Percentiles rank a stretch among this genome's conserved stretches.
These are phyloP conservation scores for Spisula solida DNA, from an alignment of 2,888 invertebrate genomes.

Conservation along the genomic window DNA sequence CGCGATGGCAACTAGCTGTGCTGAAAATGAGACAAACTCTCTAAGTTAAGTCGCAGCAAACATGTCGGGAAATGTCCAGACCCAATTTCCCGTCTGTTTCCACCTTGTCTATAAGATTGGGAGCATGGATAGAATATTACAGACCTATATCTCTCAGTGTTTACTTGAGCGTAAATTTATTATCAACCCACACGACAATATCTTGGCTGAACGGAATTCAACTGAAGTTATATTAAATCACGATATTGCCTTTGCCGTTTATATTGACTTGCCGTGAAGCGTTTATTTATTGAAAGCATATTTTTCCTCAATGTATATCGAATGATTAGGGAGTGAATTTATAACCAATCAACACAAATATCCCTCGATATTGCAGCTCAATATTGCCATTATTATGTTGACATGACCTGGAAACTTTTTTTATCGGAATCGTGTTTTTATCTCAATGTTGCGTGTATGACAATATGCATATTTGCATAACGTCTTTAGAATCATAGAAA, in stretches of 20 bases:
- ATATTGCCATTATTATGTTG: no score
- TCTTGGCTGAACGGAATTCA: no score
- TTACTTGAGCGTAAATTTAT: slow-evolving; percentile 1
- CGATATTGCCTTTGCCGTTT: not conserved
- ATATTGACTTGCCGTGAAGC: not conserved
- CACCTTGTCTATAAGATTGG: not conserved
- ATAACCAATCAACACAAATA: no score
- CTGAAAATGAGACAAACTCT: not conserved
- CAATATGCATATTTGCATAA: not conserved
- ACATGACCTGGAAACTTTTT: no score
- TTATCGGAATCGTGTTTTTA: no score
- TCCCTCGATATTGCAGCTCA: no score
- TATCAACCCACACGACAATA: not conserved
- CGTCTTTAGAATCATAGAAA: not conserved
- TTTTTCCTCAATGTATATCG: no score
- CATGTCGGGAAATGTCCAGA: not conserved
- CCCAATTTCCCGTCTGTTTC: not conserved
- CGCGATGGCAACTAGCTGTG: not conserved
- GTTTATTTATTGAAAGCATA: not conserved
- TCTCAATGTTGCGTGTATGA: not conserved
- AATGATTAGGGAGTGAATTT: no score
- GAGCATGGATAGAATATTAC: not conserved
- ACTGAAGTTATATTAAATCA: not conserved
- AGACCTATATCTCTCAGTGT: not conserved
- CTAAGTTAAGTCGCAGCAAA: not conserved